Base-by-base conservation (phyloP, 2,888 invertebrate species). In the Chironomus tentans region DNA sequence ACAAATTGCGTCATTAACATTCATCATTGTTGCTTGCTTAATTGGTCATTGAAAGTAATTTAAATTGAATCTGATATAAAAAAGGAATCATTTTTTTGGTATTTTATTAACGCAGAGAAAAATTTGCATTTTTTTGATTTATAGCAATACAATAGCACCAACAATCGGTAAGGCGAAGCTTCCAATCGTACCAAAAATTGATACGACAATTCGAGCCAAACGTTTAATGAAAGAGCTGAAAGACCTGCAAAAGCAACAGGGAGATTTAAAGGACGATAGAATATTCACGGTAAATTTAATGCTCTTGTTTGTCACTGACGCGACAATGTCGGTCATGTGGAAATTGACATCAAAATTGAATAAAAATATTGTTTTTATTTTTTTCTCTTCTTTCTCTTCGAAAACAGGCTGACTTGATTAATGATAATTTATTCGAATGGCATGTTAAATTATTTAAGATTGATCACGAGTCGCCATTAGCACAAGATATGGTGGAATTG, bases 401-500 rank as follows among this genome's bases (percentile, higher is more conserved):
- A 10, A 28, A 28, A 28, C 81, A 88, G 88, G 88, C 93, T 79
- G 94, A 94, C 81, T 85, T 94, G 77, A 91, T 94, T 69, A 92
- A 93, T 81, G 94, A 94, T 83, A 93, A 92, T 84, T 85, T 94
- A 56, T 94, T 91, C 84, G 94, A 94, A 83, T 94, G 94, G 94
- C 90, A 93, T 82, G 92, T 93, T 77, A 89, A 92, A 78, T 85
- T 94, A 80, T 90, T 90, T 82, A 90, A 91, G 81, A 89, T 94
- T 79, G 94, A 94, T 85, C 89, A 91, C 1, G 94, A 94, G 81
- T 93, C 93, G 81, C 92, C 92, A 78, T 85, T 94, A 79, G 91
- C 92, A n/a, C 87, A 86, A 73, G 94, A 94, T 83, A 91, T 94
- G 88, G 87, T 88, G 76, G 93, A 93, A 82, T 84, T 92, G 78